Evolutionary conservation across 2,113 vertebrate genomes (phyloP).

Genomic region (Nannospalax galili): DNA sequence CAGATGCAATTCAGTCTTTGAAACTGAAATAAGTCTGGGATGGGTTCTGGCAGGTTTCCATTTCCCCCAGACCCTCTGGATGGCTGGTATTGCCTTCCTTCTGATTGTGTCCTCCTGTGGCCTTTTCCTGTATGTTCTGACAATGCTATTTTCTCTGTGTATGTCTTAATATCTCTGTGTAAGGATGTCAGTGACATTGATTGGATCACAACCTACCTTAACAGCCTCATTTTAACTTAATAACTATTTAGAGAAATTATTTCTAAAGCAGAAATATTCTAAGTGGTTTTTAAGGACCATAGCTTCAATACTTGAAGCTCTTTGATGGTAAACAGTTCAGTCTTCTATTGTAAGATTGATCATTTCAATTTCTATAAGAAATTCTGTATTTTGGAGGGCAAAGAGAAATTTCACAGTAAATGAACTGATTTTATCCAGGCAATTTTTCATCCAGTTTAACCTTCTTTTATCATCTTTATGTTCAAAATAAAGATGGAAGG

Average conservation of each 20-base stretch:
- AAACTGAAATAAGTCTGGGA: too few relatives aligned
- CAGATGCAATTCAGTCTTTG: too few relatives aligned
- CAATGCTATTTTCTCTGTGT: neutral
- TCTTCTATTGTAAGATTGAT: neutral
- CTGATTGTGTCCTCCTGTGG: neutral
- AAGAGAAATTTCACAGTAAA: neutral
- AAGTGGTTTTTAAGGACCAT: neutral
- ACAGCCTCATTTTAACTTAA: conserved; percentile 16
- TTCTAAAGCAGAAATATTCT: neutral
- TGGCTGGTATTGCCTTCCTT: accelerated
- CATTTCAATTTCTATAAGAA: neutral
- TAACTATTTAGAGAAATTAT: neutral
- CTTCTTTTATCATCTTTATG: conserved; percentile 18
- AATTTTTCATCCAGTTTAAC: conserved; percentile 18
- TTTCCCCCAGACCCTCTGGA: too few relatives aligned
- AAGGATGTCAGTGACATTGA: neutral
- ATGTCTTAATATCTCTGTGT: neutral
- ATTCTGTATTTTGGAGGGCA: neutral
- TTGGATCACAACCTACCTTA: neutral
- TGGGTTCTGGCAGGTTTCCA: too few relatives aligned
- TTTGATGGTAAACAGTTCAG: neutral
- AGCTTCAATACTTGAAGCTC: neutral
- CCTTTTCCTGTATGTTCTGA: neutral
- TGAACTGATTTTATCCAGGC: neutral
- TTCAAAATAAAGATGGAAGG: conserved; percentile 38